These are phyloP conservation scores for Metopolophium dirhodum DNA, from an alignment of 1,140 invertebrate genomes.

Conservation along the genomic window DNA sequence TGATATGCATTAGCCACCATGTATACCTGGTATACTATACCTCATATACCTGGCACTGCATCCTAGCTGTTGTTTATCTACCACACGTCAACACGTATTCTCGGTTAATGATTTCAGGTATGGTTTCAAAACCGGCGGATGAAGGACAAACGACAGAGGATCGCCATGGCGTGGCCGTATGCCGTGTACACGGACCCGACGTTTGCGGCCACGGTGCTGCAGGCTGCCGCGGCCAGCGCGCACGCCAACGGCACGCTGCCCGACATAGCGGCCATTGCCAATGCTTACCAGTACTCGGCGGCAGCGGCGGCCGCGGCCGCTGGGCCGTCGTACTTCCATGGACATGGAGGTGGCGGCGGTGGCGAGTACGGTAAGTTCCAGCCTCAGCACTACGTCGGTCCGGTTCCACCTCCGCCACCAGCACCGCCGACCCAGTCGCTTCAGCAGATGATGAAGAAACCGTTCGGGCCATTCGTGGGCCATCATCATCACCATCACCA, in stretches of 20 bases:
- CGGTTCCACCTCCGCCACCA: neutral
- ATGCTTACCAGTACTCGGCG: constrained; percentile 61
- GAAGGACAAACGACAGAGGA: constrained; percentile 96
- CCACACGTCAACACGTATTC: neutral
- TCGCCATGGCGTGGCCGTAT: constrained; percentile 94
- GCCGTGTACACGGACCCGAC: constrained; percentile 91
- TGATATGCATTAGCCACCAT: neutral
- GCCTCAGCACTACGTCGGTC: constrained; percentile 59
- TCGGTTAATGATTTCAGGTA: constrained; percentile 70
- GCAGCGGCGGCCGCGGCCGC: constrained; percentile 39
- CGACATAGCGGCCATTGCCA: constrained; percentile 62
- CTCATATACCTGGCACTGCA: neutral
- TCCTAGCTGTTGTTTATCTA: too few species aligned
- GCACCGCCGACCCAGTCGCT: neutral
- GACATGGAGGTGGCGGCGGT: neutral
- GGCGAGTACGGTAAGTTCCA: constrained; percentile 51
- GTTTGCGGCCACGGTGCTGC: constrained; percentile 87
- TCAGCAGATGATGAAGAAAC: constrained; percentile 57
- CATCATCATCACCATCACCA: constrained; percentile 61
- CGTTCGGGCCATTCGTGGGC: constrained; percentile 58
- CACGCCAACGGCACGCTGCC: constrained; percentile 58
- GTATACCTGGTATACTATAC: too few species aligned
- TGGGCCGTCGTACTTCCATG: constrained; percentile 48
- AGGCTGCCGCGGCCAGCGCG: constrained; percentile 72
- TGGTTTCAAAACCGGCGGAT: constrained; percentile 99